Percentiles rank a stretch among this genome's conserved stretches.
phyloP scores from a whole-genome alignment of 1,140 invertebrate genomes.

The Dysdera silvatica region DNA sequence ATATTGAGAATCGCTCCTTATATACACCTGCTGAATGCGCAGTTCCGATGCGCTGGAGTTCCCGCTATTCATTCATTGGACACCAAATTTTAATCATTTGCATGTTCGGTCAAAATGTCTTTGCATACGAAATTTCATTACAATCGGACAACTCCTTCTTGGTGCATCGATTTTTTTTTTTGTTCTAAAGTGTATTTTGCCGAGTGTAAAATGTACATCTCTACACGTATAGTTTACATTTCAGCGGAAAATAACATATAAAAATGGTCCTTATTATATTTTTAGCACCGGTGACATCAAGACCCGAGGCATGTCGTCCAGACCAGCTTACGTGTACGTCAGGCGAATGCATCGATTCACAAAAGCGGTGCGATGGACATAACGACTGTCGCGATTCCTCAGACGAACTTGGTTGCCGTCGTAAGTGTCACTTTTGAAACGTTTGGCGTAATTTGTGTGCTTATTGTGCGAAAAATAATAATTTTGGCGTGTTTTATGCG shows the following conservation, averaged over 20 bases:
- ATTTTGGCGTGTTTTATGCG: no score
- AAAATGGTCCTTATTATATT: not conserved
- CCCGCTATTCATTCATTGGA: no score
- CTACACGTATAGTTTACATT: not conserved
- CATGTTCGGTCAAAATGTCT: no score
- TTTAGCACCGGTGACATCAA: no score
- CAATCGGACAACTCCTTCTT: no score
- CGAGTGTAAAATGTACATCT: not conserved
- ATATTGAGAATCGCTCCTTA: no score
- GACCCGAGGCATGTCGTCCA: not conserved
- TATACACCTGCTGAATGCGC: no score
- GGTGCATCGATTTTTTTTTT: not conserved
- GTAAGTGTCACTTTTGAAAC: conserved; percentile 33
- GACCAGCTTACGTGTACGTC: conserved; percentile 24
- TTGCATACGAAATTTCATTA: no score
- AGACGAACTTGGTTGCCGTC: conserved; percentile 41
- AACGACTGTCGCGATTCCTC: conserved; percentile 56
- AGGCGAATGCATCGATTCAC: conserved; percentile 26
- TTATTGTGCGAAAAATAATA: no score
- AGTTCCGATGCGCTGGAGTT: no score
- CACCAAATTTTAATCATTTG: no score
- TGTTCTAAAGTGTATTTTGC: not conserved
- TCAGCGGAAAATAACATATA: not conserved
- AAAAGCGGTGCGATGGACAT: conserved; percentile 64
- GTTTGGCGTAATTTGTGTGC: conserved; percentile 34